Evolutionary conservation across 2,797 vertebrate genomes (phyloP).

Genomic region (Myoxocephalus aenaeus): DNA sequence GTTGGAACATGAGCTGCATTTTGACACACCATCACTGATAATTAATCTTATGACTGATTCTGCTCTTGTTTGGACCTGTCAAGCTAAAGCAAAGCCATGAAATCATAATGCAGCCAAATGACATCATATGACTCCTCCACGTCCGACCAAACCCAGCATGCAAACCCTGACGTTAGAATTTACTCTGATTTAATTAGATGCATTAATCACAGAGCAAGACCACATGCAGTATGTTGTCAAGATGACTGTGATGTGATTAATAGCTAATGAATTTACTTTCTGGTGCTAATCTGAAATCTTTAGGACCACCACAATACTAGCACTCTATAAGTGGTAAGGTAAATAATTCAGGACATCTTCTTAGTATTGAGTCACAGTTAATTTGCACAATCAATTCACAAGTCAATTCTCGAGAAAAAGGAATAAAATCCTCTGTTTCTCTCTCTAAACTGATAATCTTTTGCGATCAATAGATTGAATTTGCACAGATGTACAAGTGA

Average conservation of each 20-base stretch:
- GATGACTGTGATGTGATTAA: conserved; percentile 8
- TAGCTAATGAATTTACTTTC: conserved; percentile 17
- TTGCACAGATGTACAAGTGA: background rate
- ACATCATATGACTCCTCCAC: conserved; percentile 35
- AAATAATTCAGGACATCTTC: background rate
- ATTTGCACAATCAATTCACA: background rate
- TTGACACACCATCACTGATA: conserved; percentile 28
- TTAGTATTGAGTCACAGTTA: background rate
- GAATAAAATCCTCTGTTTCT: background rate
- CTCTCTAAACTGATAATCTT: background rate
- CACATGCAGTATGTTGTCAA: background rate
- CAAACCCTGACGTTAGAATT: conserved; percentile 17
- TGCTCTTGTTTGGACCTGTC: conserved; percentile 46
- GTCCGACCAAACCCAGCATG: conserved; percentile 40
- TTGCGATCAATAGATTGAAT: background rate
- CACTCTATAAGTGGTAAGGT: background rate
- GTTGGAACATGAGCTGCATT: background rate
- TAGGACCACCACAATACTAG: background rate
- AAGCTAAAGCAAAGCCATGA: conserved; percentile 39
- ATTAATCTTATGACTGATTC: conserved; percentile 41
- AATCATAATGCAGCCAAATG: conserved; percentile 56
- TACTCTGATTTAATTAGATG: conserved; percentile 44
- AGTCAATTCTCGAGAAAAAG: background rate
- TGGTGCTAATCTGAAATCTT: conserved; percentile 28
- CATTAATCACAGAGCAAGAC: conserved; percentile 26